Conservation (phyloP, 2,797 vertebrate species). For the Myotis findleyi region DNA sequence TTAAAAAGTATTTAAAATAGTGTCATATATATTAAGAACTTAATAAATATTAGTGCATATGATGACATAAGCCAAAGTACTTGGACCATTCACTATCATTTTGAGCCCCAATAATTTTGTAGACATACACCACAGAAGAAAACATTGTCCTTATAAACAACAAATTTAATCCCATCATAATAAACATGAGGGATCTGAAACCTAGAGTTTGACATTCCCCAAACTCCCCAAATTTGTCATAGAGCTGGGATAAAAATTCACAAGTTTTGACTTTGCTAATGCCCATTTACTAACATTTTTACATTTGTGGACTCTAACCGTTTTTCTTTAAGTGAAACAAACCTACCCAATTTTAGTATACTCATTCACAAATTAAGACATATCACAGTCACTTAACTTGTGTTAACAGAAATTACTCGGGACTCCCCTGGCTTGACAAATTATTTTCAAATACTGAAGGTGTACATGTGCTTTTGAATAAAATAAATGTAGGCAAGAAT, state of each 20-base stretch:
- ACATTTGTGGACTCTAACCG: not conserved
- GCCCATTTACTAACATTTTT: not conserved
- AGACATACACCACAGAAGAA: not conserved
- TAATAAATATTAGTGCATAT: not conserved
- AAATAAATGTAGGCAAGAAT: not conserved
- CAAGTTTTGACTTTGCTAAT: not conserved
- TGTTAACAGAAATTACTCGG: not conserved
- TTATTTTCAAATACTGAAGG: not conserved
- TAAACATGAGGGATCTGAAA: not conserved
- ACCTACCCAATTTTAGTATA: not conserved
- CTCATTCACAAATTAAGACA: not conserved
- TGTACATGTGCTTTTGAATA: not conserved
- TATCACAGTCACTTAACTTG: not conserved
- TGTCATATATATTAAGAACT: not conserved
- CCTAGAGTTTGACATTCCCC: not conserved
- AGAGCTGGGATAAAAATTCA: not conserved
- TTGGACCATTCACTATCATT: not conserved
- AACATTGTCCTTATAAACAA: not conserved
- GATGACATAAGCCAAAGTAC: not conserved
- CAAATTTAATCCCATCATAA: not conserved
- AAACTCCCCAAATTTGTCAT: not conserved
- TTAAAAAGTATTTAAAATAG: not conserved
- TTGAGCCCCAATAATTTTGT: not conserved
- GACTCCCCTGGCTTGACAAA: not conserved
- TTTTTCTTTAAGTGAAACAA: not conserved